These are phyloP conservation scores for Orthonychiurus folsomi DNA, from an alignment of 2,888 invertebrate genomes.

Conservation along the genomic window DNA sequence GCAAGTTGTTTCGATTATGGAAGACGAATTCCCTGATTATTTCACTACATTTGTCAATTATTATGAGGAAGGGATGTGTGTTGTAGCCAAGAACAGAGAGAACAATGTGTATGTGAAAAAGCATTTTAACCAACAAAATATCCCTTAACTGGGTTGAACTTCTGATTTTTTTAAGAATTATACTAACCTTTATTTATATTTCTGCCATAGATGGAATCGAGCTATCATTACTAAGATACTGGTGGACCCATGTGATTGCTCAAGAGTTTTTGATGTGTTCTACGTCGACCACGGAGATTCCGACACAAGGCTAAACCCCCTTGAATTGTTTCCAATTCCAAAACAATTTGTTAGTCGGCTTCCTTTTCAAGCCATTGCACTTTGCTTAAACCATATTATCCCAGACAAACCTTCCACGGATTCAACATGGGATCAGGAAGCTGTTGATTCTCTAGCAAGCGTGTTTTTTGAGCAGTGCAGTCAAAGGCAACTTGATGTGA, in stretches of 20 bases:
- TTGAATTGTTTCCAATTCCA: conserved; percentile 23
- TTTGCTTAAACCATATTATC: conserved; percentile 19
- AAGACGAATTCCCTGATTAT: conserved; percentile 7
- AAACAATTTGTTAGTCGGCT: conserved; percentile 15
- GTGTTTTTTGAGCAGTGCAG: too few relatives aligned
- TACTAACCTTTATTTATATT: neutral
- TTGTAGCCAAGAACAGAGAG: conserved; percentile 20
- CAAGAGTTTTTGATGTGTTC: conserved; percentile 17
- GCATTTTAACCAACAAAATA: too few relatives aligned
- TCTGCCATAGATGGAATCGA: conserved; percentile 11
- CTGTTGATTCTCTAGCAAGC: too few relatives aligned
- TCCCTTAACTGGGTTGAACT: too few relatives aligned
- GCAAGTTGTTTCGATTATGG: conserved; percentile 6
- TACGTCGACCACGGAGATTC: conserved; percentile 26
- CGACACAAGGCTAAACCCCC: neutral
- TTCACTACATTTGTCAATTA: conserved; percentile 10
- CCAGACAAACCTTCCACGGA: conserved; percentile 8
- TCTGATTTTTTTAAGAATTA: neutral
- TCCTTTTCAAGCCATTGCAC: conserved; percentile 28
- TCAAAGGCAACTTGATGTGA: too few relatives aligned
- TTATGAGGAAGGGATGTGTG: conserved; percentile 20
- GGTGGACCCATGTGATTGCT: neutral
- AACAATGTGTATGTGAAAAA: conserved; percentile 12
- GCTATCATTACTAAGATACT: conserved; percentile 9
- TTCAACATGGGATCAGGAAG: too few relatives aligned